Evolutionary conservation across 2,888 invertebrate species (phyloP).

Genomic region (Harmothoe impar): DNA sequence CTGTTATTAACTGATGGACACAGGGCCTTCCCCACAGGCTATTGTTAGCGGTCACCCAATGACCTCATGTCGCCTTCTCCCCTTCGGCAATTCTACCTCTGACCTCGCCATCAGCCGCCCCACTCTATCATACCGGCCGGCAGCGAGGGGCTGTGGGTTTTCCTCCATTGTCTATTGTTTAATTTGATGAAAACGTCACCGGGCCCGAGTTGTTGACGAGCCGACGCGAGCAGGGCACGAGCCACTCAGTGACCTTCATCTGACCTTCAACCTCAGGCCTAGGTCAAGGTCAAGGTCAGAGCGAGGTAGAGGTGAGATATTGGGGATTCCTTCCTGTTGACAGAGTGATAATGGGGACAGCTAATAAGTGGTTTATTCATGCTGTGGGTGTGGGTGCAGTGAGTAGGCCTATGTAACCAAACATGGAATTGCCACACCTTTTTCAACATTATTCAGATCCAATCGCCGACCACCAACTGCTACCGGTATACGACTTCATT

Average conservation of each 20-base stretch:
- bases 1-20: conserved; percentile 7
- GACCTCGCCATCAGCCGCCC: background rate
- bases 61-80: conserved; percentile 23
- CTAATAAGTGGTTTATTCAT: background rate
- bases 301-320: background rate
- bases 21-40: background rate
- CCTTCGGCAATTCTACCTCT: conserved; percentile 1
- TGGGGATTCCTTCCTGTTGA: conserved; percentile 15
- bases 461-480: too few relatives aligned
- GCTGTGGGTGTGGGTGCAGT: too few relatives aligned
- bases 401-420: too few relatives aligned
- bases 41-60: conserved; percentile 40
- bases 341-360: background rate
- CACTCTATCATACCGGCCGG: background rate
- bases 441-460: too few relatives aligned
- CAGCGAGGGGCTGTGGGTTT: background rate
- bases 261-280: background rate
- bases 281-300: conserved; percentile 41
- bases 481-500: too few relatives aligned
- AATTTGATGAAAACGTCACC: conserved; percentile 7
- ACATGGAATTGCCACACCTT: too few relatives aligned
- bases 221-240: conserved; percentile 1
- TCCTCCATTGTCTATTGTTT: conserved; percentile 46
- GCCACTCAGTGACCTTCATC: background rate
- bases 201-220: background rate